phyloP scores from a whole-genome alignment of 2,888 invertebrate species.

The Muschampia plurimacula region DNA sequence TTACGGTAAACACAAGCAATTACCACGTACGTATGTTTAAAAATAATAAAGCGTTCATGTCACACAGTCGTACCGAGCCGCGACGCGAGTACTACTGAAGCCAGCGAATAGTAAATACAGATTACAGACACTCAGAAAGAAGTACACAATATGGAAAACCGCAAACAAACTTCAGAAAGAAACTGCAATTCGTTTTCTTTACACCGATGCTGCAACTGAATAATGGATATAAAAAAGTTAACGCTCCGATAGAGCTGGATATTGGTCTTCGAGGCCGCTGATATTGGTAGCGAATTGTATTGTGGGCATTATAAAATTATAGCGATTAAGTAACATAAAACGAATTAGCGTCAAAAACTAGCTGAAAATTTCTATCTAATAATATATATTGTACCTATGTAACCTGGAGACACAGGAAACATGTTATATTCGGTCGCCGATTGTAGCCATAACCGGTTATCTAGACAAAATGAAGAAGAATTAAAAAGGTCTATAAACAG shows the following conservation, averaged over 20 bases:
- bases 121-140: constrained; percentile 43
- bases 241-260: constrained; percentile 33
- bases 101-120: constrained; percentile 41
- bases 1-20: constrained; percentile 19
- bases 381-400: neutral
- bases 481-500: no score
- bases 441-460: no score
- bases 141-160: constrained; percentile 59
- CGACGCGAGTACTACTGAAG: constrained; percentile 66
- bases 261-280: constrained; percentile 22
- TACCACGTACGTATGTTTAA: constrained; percentile 18
- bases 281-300: constrained; percentile 20
- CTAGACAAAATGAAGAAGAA: no score
- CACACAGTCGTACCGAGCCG: constrained; percentile 61
- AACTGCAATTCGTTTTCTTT: constrained; percentile 49
- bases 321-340: neutral
- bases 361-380: neutral
- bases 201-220: constrained; percentile 29
- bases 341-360: neutral
- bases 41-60: constrained; percentile 19
- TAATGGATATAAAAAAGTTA: constrained; percentile 31
- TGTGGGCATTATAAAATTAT: constrained; percentile 11
- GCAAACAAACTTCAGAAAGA: constrained; percentile 66
- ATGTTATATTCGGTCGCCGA: no score
- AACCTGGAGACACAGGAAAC: no score